Percentiles rank a stretch among this genome's conserved stretches.
These are phyloP conservation scores for Eurystomus gularis DNA, from an alignment of 2,113 vertebrate genomes.

Conservation along the genomic window DNA sequence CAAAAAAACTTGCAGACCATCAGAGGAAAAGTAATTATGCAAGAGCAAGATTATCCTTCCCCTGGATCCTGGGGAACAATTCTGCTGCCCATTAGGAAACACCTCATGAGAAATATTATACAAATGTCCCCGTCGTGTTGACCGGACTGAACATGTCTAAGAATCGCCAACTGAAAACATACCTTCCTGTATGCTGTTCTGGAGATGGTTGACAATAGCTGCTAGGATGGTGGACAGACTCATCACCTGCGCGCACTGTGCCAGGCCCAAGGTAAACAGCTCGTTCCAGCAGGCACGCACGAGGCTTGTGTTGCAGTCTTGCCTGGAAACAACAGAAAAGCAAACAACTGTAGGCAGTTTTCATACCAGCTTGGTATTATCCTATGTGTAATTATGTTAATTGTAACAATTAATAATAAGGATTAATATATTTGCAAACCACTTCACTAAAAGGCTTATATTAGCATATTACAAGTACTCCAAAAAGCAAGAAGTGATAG, in stretches of 20 bases:
- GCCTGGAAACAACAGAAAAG: conserved; percentile 73
- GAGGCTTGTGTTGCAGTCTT: conserved; percentile 93
- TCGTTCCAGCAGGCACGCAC: conserved; percentile 98
- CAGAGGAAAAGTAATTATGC: not conserved
- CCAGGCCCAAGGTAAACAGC: conserved; percentile 94
- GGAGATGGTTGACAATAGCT: conserved; percentile 96
- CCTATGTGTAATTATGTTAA: not conserved
- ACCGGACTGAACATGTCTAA: not conserved
- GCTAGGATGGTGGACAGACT: conserved; percentile 95
- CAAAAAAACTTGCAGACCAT: not conserved
- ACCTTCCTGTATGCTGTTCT: conserved; percentile 97
- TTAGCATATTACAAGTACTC: not conserved
- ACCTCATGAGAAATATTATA: not conserved
- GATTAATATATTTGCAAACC: not conserved
- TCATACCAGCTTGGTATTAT: not conserved
- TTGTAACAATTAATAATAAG: not conserved
- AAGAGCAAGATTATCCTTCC: not conserved
- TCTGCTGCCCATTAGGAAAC: not conserved
- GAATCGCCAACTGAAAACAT: not conserved
- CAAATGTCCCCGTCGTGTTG: not conserved
- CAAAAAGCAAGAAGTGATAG: not conserved
- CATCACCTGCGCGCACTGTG: conserved; percentile 97
- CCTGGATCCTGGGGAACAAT: not conserved
- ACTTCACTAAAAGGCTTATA: not conserved
- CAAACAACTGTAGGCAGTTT: not conserved